Evolutionary conservation across 2,113 vertebrate species (phyloP), one percentile per base, ranked within the genome.

Genomic region (Speoplatyrhinus poulsoni): DNA sequence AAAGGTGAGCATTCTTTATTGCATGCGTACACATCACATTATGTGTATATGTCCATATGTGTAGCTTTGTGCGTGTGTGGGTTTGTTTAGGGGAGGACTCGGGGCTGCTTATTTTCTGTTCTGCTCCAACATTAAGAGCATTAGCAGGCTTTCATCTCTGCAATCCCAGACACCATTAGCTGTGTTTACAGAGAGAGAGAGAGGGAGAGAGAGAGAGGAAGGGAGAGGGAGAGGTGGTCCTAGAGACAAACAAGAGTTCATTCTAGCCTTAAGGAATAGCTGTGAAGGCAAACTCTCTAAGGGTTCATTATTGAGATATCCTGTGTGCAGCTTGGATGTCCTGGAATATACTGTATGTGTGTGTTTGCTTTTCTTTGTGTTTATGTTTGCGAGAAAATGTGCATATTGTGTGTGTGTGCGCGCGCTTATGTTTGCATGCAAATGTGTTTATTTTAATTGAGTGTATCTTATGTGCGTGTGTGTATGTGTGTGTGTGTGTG

Each of bases 101-200:
- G 70, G 46, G 32, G 81, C 80, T 80, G 84, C 82, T 91, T 81
- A 86, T 90, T 90, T 91, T 90, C 85, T 90, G 82, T 87, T 90
- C 81, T 67, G 75, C 62, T 90, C 82, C 87, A 87, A 83, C 84
- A 65, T 82, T 82, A 82, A 87, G 87, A 82, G 71, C 84, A 69
- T 82, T 73, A 70, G 70, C 64, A 73, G 73, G 61, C 86, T 92
- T 90, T 92, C 85, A 91, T 92, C 89, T 90, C 62, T 41, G 50
- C 75, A 62, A 56, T 67, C 69, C 69, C 66, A 76, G 82, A 80
- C 76, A 33, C 67, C 74, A 75, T 83, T 65, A 17, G 70, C 66
- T 10, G 69, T 77, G 86, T 82, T 79, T 78, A 41, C 36, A 33
- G 46, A 19, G 65, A 57, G 48, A 48, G 69, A 75, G 56, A 41